phyloP scores from a whole-genome alignment of 2,888 invertebrate species.

The Phytoseiulus persimilis region DNA sequence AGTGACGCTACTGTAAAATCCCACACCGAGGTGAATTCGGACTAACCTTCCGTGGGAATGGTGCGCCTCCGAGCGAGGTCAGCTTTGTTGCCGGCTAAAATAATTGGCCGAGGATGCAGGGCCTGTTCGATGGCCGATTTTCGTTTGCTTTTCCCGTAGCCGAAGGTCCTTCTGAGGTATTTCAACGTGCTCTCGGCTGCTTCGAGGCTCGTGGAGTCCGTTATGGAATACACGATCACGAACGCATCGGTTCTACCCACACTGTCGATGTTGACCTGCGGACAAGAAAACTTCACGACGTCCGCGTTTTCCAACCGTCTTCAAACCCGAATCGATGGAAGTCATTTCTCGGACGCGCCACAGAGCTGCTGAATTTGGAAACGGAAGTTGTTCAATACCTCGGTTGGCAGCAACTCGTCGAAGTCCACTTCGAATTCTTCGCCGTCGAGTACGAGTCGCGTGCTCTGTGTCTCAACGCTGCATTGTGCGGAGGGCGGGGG shows the following conservation, averaged over 20 bases:
- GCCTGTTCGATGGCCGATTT: not conserved
- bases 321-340: too few species aligned
- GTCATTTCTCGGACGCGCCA: too few species aligned
- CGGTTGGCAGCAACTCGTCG: slow-evolving; percentile 13
- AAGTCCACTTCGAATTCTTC: slow-evolving; percentile 33
- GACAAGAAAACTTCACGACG: not conserved
- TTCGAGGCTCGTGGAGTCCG: not conserved
- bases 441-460: slow-evolving; percentile 16
- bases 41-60: not conserved
- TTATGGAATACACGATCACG: slow-evolving; percentile 24
- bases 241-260: slow-evolving; percentile 8
- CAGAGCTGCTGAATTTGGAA: too few species aligned
- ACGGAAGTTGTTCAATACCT: not conserved
- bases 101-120: not conserved
- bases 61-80: slow-evolving; percentile 22
- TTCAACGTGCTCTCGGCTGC: slow-evolving; percentile 31
- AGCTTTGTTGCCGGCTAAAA: slow-evolving; percentile 14
- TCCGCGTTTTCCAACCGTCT: too few species aligned
- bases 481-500: slow-evolving; percentile 33
- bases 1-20: too few species aligned
- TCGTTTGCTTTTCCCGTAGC: not conserved
- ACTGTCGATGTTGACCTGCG: slow-evolving; percentile 30
- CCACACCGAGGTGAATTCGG: not conserved
- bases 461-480: slow-evolving; percentile 24
- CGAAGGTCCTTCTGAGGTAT: slow-evolving; percentile 7